Evolutionary conservation across 2,113 vertebrate species (phyloP).

Genomic region (Hemiprocne comata): DNA sequence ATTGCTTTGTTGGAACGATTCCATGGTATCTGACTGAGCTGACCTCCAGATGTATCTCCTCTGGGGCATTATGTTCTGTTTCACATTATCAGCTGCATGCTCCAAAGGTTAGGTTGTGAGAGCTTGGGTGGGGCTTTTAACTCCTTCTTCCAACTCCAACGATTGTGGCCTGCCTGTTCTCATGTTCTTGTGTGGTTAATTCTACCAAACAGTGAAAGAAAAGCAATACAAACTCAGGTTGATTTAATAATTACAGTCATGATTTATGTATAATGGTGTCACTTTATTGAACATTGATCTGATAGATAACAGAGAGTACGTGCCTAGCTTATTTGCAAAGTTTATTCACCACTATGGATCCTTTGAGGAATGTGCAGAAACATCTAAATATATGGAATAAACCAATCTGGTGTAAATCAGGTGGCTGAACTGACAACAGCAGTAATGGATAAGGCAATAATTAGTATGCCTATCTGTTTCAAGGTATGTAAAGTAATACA

Average conservation of each 20-base stretch:
- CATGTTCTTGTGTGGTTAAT: background rate
- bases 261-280: background rate
- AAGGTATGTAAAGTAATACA: conserved; percentile 34
- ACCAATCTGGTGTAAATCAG: conserved; percentile 37
- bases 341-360: conserved; percentile 1
- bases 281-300: conserved; percentile 55
- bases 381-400: conserved; percentile 9
- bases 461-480: conserved; percentile 39
- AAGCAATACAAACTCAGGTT: conserved; percentile 3
- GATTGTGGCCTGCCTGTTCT: background rate
- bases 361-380: conserved; percentile 24
- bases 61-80: conserved; percentile 61
- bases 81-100: conserved; percentile 57
- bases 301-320: conserved; percentile 5
- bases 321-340: conserved; percentile 13
- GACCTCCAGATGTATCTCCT: conserved; percentile 69
- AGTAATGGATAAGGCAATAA: conserved; percentile 30
- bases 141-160: conserved; percentile 43
- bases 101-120: conserved; percentile 63
- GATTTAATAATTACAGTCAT: conserved; percentile 52
- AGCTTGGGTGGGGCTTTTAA: conserved; percentile 60
- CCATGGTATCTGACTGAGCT: conserved; percentile 55
- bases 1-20: conserved; percentile 68
- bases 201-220: background rate
- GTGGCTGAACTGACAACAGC: conserved; percentile 25